Evolutionary conservation across 2,888 invertebrate species (phyloP).

Genomic region (Drosophila neonasuta): DNA sequence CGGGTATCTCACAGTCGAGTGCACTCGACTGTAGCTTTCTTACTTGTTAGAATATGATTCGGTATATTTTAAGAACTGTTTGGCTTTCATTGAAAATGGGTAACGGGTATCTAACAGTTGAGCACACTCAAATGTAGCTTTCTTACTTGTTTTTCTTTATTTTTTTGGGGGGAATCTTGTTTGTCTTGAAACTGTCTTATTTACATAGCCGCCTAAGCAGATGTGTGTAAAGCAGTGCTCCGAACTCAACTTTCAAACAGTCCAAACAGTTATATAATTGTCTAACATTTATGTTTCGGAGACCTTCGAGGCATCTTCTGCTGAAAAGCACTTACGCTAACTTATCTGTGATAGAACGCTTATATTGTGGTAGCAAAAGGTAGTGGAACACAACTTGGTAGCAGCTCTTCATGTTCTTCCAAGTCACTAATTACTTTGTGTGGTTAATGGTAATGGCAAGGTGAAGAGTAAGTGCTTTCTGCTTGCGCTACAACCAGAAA

Average conservation of each 20-base stretch:
- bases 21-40: too few relatives aligned
- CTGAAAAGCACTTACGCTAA: slow-evolving; percentile 43
- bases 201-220: slow-evolving; percentile 25
- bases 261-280: slow-evolving; percentile 36
- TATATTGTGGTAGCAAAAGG: slow-evolving; percentile 1
- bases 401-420: slow-evolving; percentile 36
- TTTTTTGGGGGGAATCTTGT: neutral
- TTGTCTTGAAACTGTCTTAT: slow-evolving; percentile 22
- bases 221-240: neutral
- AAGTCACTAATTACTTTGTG: slow-evolving; percentile 69
- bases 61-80: too few relatives aligned
- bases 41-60: too few relatives aligned
- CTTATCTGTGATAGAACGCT: slow-evolving; percentile 21
- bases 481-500: slow-evolving; percentile 14
- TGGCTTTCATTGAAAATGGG: too few relatives aligned
- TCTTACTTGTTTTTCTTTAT: slow-evolving; percentile 25
- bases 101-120: too few relatives aligned
- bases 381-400: slow-evolving; percentile 12
- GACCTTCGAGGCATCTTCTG: slow-evolving; percentile 3
- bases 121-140: slow-evolving; percentile 37
- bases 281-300: slow-evolving; percentile 8
- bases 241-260: slow-evolving; percentile 21
- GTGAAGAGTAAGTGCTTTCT: slow-evolving; percentile 65
- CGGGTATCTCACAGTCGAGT: too few relatives aligned
- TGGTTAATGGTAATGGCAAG: slow-evolving; percentile 37